A percentile compares a stretch with the other conserved stretches of the same genome.
Evolutionary conservation across 1,140 invertebrate species (phyloP).

Genomic region (Campoletis sonorensis): DNA sequence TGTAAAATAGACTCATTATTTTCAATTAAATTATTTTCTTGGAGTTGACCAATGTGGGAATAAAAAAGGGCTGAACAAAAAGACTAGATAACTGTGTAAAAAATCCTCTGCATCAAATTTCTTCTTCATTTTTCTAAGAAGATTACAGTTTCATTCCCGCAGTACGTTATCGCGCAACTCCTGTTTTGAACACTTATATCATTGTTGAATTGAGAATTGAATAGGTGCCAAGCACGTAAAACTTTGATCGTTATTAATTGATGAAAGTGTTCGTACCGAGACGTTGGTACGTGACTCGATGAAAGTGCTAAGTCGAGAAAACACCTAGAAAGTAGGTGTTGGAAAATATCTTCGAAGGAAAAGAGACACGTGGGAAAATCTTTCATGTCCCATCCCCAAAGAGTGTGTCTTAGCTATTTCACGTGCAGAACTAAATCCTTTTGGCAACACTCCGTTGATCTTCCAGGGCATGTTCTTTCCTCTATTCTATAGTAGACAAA

Average conservation of each 20-base stretch:
- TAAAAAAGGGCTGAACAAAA: too few relatives aligned
- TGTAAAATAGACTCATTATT: too few relatives aligned
- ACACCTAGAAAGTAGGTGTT: not conserved
- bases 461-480: not conserved
- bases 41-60: too few relatives aligned
- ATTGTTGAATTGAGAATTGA: not conserved
- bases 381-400: not conserved
- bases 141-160: not conserved
- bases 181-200: not conserved
- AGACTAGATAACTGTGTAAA: too few relatives aligned
- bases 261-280: not conserved
- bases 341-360: not conserved
- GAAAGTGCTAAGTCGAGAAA: not conserved
- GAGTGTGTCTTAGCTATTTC: not conserved
- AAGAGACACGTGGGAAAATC: conserved; percentile 1
- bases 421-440: not conserved
- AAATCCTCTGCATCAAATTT: too few relatives aligned
- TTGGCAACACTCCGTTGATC: not conserved
- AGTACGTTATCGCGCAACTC: not conserved
- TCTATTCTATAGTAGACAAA: not conserved
- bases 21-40: too few relatives aligned
- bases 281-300: not conserved
- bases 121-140: too few relatives aligned
- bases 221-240: not conserved
- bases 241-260: not conserved